Evolutionary conservation across 2,113 vertebrate genomes (phyloP).

Genomic region (Phaethon lepturus): DNA sequence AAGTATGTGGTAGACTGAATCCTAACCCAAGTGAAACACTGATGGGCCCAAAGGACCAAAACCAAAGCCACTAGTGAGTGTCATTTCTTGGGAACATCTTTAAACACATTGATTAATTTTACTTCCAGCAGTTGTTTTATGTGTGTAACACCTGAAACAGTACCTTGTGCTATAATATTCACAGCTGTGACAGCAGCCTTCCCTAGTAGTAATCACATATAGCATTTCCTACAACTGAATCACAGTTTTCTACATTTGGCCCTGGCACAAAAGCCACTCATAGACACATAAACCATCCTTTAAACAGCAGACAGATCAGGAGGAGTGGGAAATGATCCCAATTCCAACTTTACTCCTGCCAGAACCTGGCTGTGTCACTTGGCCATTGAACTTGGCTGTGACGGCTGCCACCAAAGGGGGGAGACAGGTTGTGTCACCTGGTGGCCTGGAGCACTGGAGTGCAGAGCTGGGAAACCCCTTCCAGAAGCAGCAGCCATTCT

Average conservation of each 20-base stretch:
- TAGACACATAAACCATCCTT: rapidly evolving
- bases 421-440: rapidly evolving
- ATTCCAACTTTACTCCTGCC: not conserved
- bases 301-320: rapidly evolving
- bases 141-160: not conserved
- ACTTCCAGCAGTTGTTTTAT: rapidly evolving
- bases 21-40: not conserved
- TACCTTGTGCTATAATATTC: not conserved
- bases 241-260: not conserved
- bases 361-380: not conserved
- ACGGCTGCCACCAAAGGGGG: not conserved
- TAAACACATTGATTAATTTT: not conserved
- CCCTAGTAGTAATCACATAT: not conserved
- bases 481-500: not conserved
- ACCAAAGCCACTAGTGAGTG: not conserved
- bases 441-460: not conserved
- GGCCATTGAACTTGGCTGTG: not conserved
- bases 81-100: not conserved
- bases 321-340: not conserved
- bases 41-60: not conserved
- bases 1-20: not conserved
- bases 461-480: not conserved
- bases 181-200: not conserved
- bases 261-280: not conserved
- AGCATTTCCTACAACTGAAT: not conserved